These are phyloP conservation scores for Pungitius pungitius DNA, from an alignment of 2,113 vertebrate species.

Conservation along the genomic window DNA sequence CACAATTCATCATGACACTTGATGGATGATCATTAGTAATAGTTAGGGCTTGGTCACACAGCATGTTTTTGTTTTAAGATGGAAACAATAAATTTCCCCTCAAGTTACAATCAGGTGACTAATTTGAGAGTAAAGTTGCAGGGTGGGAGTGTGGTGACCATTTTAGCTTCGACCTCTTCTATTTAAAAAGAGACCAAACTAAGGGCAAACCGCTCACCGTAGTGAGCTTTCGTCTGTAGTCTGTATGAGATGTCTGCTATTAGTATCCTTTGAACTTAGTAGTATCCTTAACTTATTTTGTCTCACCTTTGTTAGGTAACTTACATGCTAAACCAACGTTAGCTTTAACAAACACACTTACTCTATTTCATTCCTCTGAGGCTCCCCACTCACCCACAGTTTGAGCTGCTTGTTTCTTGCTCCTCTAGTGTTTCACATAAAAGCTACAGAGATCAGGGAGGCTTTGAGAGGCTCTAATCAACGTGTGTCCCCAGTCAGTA, in stretches of 20 bases:
- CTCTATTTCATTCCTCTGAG: too few species aligned
- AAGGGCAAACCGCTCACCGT: background rate
- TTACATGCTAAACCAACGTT: background rate
- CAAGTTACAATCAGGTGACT: background rate
- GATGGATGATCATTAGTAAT: background rate
- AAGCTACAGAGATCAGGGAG: slow-evolving; percentile 19
- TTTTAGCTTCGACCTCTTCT: background rate
- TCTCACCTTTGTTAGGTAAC: background rate
- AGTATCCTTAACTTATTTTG: background rate
- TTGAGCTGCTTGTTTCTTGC: slow-evolving; percentile 7
- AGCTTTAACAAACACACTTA: background rate
- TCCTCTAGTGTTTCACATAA: slow-evolving; percentile 18
- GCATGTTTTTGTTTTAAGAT: background rate
- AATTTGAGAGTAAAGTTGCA: background rate
- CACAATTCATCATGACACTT: background rate
- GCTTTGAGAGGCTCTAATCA: slow-evolving; percentile 42
- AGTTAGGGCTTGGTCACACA: background rate
- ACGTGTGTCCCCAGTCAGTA: slow-evolving; percentile 37
- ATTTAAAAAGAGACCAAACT: background rate
- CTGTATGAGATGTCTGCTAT: background rate
- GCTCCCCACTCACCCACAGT: too few species aligned
- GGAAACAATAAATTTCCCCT: background rate
- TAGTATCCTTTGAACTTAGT: background rate
- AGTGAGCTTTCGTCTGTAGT: too few species aligned
- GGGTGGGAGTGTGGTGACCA: background rate